Percentiles rank a stretch among this genome's conserved stretches.
These are phyloP conservation scores for Hirtodrosophila cameraria DNA, from an alignment of 2,888 invertebrate genomes.

Conservation along the genomic window DNA sequence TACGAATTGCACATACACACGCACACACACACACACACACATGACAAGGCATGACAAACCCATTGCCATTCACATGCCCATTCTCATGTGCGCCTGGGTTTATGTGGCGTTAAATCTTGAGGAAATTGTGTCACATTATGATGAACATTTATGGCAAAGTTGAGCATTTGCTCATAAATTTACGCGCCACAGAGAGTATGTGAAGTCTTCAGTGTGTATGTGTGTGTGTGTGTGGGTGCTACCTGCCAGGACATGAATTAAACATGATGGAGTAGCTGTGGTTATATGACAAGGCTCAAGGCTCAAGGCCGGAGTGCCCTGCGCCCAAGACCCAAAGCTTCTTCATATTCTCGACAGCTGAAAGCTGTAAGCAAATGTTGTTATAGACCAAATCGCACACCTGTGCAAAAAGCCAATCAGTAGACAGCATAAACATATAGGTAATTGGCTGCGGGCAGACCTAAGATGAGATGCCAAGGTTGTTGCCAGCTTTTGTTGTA, in stretches of 20 bases:
- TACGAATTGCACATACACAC: constrained; percentile 54
- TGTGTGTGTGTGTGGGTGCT: constrained; percentile 13
- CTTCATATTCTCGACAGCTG: constrained; percentile 16
- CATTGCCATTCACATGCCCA: constrained; percentile 4
- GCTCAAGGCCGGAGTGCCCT: too few relatives aligned
- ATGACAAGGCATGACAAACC: constrained; percentile 20
- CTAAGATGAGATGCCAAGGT: constrained; percentile 11
- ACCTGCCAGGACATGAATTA: constrained; percentile 47
- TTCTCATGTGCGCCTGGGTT: constrained; percentile 30
- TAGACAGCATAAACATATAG: constrained; percentile 25
- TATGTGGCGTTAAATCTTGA: constrained; percentile 75
- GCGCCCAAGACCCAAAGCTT: background rate
- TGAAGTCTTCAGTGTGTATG: background rate
- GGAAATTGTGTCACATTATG: constrained; percentile 79
- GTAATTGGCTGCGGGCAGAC: constrained; percentile 14
- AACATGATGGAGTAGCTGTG: constrained; percentile 72
- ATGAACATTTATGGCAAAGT: constrained; percentile 74
- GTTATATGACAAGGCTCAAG: constrained; percentile 69
- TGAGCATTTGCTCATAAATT: constrained; percentile 71
- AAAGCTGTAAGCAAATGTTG: constrained; percentile 22
- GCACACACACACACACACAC: too few relatives aligned
- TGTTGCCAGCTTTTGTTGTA: background rate
- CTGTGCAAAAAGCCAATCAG: constrained; percentile 38
- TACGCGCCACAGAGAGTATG: constrained; percentile 29
- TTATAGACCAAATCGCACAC: constrained; percentile 13